These are phyloP conservation scores for Apteryx mantelli DNA, from an alignment of 2,113 vertebrate species.

Conservation along the genomic window DNA sequence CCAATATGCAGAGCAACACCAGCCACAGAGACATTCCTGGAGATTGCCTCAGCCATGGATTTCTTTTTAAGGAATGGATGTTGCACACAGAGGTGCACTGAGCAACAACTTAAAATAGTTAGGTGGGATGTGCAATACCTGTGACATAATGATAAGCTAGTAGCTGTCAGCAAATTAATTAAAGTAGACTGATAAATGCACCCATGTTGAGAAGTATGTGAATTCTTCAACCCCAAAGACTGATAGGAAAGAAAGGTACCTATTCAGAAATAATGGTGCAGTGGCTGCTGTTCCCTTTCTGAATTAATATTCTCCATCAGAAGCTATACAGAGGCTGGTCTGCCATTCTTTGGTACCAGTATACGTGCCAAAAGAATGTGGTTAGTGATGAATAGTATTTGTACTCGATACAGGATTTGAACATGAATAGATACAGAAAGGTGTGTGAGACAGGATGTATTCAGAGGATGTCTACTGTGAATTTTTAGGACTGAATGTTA, in stretches of 20 bases:
- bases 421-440: neutral
- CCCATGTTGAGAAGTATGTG: neutral
- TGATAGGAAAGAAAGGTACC: neutral
- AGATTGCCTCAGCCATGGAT: neutral
- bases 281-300: neutral
- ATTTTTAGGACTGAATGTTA: neutral
- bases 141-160: neutral
- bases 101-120: neutral
- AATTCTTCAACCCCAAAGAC: neutral
- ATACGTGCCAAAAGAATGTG: neutral
- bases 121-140: neutral
- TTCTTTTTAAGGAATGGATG: neutral
- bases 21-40: neutral
- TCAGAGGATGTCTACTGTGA: neutral
- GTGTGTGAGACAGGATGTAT: neutral
- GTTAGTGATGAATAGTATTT: neutral
- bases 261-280: neutral
- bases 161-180: neutral
- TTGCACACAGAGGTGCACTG: neutral
- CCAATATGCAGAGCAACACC: neutral
- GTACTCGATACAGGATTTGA: neutral
- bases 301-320: neutral
- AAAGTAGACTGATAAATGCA: neutral
- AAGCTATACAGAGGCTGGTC: neutral
- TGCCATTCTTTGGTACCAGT: neutral